Evolutionary conservation across 37 sponge, comb jelly and placozoan species (phyloP), one percentile per base, ranked within the genome.

Genomic region (Axinella damicornis): DNA sequence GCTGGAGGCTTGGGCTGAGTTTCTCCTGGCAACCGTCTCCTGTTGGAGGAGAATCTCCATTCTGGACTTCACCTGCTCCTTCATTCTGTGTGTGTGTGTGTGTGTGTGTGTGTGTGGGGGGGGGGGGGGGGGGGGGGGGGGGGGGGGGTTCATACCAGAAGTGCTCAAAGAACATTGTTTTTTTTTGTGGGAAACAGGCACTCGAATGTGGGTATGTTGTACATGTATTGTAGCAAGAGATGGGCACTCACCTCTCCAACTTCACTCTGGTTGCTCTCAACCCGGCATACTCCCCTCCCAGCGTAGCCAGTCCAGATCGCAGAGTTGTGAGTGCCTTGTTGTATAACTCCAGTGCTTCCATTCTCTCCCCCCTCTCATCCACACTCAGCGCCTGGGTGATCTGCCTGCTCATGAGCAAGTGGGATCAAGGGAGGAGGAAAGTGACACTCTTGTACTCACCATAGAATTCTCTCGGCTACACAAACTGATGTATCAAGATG

Each of bases 201-300:
- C n/a, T n/a, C n/a, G n/a, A n/a, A n/a, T n/a, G n/a, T n/a, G n/a
- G n/a, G n/a, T n/a, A n/a, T n/a, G n/a, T n/a, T n/a, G n/a, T n/a
- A n/a, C n/a, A n/a, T n/a, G n/a, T n/a, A n/a, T n/a, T n/a, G n/a
- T n/a, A n/a, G n/a, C 46, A 46, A 46, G 46, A 9, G 4, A 9
- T 9, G 9, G 9, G n/a, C 31, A 77, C 77, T 55, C 55, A 89
- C 90, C 82, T 90, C 46, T 87, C 87, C 97, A 96, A 74, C 71
- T 91, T 83, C 5, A 1, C 40, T 34, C 66, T 60, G 20, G 74
- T 24, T 35, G 73, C 84, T 68, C 5, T 24, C 53, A 25, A 20
- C 28, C 81, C 69, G 22, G 69, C 69, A 69, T 46, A 4, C 4
- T 46, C 46, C 81, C 69, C 39, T 35, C 11, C 9, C 36, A 87